Percentiles rank a stretch among this genome's conserved stretches.
phyloP scores from a whole-genome alignment of 2,797 vertebrate genomes.

The Melanitta fusca region DNA sequence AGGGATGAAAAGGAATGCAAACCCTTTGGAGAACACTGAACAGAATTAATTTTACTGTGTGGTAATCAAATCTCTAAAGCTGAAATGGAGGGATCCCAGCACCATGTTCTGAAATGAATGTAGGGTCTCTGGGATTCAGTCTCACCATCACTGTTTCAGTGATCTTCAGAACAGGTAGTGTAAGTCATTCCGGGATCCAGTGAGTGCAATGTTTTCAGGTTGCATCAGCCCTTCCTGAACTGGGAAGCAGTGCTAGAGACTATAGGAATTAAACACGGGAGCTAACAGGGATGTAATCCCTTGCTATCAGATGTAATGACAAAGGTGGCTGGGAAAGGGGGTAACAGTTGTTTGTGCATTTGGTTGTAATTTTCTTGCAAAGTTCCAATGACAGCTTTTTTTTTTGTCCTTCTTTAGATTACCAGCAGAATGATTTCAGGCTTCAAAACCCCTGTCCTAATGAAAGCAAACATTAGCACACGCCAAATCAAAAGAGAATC shows the following conservation, averaged over 20 bases:
- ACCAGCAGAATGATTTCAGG: not conserved
- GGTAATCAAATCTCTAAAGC: not conserved
- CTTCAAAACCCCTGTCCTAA: not conserved
- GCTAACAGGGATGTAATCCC: not conserved
- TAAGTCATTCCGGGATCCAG: not conserved
- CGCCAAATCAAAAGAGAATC: not conserved
- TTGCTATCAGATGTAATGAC: not conserved
- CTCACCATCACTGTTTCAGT: not conserved
- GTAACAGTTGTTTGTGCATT: not conserved
- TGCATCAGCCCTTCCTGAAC: not conserved
- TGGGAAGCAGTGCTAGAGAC: not conserved
- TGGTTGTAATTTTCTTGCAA: not conserved
- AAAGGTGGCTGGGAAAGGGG: rapidly evolving
- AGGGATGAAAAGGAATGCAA: not conserved
- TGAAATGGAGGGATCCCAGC: not conserved
- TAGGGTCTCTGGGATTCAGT: not conserved
- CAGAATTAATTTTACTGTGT: not conserved
- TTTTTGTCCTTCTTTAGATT: not conserved
- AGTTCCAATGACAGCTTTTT: not conserved
- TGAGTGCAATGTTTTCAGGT: not conserved
- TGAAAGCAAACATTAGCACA: not conserved
- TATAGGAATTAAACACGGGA: not conserved
- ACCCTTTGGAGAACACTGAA: not conserved
- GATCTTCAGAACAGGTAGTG: not conserved
- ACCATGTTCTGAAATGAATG: not conserved